These are phyloP conservation scores for Leptogaster cylindrica DNA, from an alignment of 2,888 invertebrate genomes.

Conservation along the genomic window DNA sequence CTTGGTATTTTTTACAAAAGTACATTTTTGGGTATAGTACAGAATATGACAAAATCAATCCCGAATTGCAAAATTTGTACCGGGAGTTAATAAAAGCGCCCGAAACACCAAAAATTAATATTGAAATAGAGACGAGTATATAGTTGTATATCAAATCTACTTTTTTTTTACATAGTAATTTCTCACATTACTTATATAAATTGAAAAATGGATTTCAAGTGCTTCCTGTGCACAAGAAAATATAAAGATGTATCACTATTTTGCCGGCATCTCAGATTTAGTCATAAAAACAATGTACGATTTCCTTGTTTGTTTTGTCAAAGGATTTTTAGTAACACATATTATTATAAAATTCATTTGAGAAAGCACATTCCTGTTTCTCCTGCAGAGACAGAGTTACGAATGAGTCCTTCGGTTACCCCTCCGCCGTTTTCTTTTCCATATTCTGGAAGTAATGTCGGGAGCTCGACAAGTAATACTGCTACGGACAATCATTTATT, in stretches of 20 bases:
- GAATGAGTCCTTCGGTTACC: neutral
- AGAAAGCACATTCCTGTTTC: neutral
- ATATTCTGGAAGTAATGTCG: no score
- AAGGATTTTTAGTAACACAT: neutral
- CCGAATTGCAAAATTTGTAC: no score
- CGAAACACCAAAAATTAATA: no score
- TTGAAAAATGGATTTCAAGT: neutral
- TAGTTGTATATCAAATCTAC: neutral
- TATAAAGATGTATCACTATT: neutral
- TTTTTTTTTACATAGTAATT: neutral
- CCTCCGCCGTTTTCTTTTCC: no score
- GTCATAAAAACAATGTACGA: neutral
- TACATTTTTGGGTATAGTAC: neutral
- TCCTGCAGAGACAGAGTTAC: neutral
- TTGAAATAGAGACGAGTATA: neutral
- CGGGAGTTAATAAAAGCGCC: neutral
- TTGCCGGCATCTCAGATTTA: neutral
- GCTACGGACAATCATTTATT: neutral
- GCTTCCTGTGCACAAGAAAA: neutral
- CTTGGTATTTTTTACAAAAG: slow-evolving; percentile 4
- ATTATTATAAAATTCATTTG: slow-evolving; percentile 6
- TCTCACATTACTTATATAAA: neutral
- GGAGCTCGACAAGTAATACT: no score
- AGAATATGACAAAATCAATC: neutral
- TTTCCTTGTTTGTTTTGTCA: neutral